Conservation (phyloP, 2,113 vertebrate genomes). For the Leptocoma aspasia region DNA sequence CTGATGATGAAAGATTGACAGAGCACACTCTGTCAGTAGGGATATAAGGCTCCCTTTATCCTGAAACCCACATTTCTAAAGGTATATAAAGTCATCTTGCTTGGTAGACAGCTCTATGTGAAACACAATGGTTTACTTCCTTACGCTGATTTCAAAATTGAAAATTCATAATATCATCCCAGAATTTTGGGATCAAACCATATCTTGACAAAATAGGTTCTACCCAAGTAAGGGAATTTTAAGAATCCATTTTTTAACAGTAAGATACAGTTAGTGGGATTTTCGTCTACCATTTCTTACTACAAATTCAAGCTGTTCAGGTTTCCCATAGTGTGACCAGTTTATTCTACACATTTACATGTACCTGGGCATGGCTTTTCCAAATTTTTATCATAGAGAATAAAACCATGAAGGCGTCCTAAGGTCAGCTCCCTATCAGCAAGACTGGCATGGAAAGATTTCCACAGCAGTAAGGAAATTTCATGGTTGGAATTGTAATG, state of each 20-base stretch:
- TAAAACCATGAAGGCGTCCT: neutral
- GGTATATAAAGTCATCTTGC: accelerated
- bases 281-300: neutral
- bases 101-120: neutral
- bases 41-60: neutral
- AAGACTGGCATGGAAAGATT: neutral
- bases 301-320: neutral
- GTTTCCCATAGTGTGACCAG: neutral
- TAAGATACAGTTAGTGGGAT: neutral
- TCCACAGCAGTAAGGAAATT: neutral
- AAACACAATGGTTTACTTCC: neutral
- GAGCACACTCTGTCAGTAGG: neutral
- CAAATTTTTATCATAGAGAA: neutral
- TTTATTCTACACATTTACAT: neutral
- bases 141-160: neutral
- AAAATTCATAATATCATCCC: neutral
- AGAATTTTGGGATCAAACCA: neutral
- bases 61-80: neutral
- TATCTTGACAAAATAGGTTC: neutral
- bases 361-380: neutral
- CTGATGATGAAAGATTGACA: neutral
- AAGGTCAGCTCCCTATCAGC: neutral
- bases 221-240: neutral
- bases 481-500: neutral
- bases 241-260: neutral